Evolutionary conservation across 2,113 vertebrate genomes (phyloP), one percentile per base, ranked within the genome.

Genomic region (Rhombomys opimus): DNA sequence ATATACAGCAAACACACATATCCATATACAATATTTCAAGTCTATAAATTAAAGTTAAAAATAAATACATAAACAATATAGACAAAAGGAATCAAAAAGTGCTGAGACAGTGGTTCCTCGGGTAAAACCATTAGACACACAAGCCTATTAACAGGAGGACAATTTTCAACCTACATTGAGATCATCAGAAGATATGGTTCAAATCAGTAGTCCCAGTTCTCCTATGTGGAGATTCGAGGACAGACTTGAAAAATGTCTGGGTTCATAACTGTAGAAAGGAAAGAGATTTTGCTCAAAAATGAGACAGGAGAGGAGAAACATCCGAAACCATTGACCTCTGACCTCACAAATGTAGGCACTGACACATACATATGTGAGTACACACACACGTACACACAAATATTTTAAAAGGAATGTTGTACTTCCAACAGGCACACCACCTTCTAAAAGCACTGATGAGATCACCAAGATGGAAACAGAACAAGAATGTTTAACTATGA

Each of bases 281-380:
- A 38, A 25, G 7, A 63, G 23, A 61, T 4, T 61, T 25, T 61
- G n/a, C 1, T 13, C n/a, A 22, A 84, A 61, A 27, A 27, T 5
- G 14, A 38, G 22, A 63, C 6, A 8, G 20, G 12, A n/a, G 23
- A 0, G 17, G 30, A 38, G 23, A 77, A 50, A 23, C 41, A 61
- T 4, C 22, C 9, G 22, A 15, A 61, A 13, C 4, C 1, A 0
- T 84, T 85, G 61, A 46, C 1, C 61, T 41, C 38, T 63, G 38
- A 41, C 0, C 3, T 30, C 3, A 27, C 20, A 25, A 3, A 14
- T 17, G 22, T 84, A 9, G 35, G 1, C n/a, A 27, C 12, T 27
- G 15, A 13, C 1, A 0, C 13, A 4, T 5, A 6, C 35, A 82
- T 61, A 35, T 57, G 5, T 12, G 9, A n/a, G 1, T 1, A n/a